Evolutionary conservation across 2,797 vertebrate genomes (phyloP), one percentile per base, ranked within the genome.

Genomic region (Melanotaenia maccullochi): DNA sequence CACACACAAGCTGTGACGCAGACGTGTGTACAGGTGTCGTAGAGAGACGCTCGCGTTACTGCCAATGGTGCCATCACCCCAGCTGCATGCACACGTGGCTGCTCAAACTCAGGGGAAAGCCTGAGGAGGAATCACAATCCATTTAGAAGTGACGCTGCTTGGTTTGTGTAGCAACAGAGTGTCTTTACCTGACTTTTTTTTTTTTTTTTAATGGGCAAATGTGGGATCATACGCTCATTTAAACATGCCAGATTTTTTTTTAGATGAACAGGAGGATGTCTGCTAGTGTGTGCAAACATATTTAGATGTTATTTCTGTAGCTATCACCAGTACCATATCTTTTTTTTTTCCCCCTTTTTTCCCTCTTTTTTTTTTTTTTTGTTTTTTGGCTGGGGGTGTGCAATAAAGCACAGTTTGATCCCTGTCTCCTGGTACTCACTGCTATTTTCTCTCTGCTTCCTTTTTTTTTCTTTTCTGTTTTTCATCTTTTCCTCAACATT

Each of bases 321-420:
- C 70, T 72, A 71, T 89, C 90, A 90, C 85, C 56, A 65, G 71
- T 69, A 85, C 74, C 78, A 81, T 86, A 70, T 82, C 86, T 79
- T 83, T 87, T 85, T 55, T n/a, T 52, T 18, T 35, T 2, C 5
- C 30, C 30, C 5, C 0, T 40, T 24, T 51, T 30, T 2, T 16
- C 5, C 11, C 7, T 24, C 16, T 55, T 14, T 18, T 13, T 4
- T 25, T 25, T 30, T 30, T 30, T 30, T 30, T 30, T 30, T 30
- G 28, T 30, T 30, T 30, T 30, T 30, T 30, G 28, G 28, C 4
- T 30, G 3, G 52, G 11, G 12, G 61, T 74, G 78, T 86, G 75
- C 60, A 49, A 8, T 74, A 83, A 78, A 58, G 57, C 54, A 14
- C 76, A 83, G 69, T 84, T 76, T 80, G 65, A 82, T 76, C 54